phyloP scores from a whole-genome alignment of 2,797 vertebrate genomes.

The Kryptolebias ocellatus region DNA sequence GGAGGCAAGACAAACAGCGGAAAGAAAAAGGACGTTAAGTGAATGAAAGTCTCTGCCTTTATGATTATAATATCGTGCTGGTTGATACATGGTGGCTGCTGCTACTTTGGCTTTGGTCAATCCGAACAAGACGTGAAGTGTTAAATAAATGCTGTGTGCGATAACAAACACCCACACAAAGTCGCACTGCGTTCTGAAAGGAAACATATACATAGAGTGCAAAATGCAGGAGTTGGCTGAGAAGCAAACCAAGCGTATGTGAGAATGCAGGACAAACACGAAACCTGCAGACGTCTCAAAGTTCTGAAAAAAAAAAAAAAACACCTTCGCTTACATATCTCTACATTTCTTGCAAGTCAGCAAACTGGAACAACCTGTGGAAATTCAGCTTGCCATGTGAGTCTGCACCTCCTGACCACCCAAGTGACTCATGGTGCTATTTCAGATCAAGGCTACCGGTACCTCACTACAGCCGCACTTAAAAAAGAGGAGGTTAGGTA shows the following conservation, averaged over 20 bases:
- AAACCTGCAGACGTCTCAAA: slow-evolving; percentile 15
- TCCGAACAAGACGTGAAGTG: neutral
- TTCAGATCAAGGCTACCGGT: slow-evolving; percentile 51
- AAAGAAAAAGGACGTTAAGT: slow-evolving; percentile 48
- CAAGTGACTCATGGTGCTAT: slow-evolving; percentile 73
- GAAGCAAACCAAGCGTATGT: slow-evolving; percentile 10
- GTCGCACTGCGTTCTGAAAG: slow-evolving; percentile 44
- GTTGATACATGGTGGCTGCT: slow-evolving; percentile 44
- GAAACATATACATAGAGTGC: slow-evolving; percentile 10
- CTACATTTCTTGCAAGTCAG: slow-evolving; percentile 52
- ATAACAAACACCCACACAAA: slow-evolving; percentile 25
- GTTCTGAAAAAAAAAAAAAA: slow-evolving; percentile 2
- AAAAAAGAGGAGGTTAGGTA: slow-evolving; percentile 52
- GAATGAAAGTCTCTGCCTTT: slow-evolving; percentile 46
- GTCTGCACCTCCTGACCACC: slow-evolving; percentile 54
- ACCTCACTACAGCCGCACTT: slow-evolving; percentile 44
- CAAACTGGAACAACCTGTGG: slow-evolving; percentile 55
- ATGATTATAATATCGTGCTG: slow-evolving; percentile 40
- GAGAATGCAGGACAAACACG: slow-evolving; percentile 47
- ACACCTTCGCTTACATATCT: slow-evolving; percentile 45
- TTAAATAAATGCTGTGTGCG: slow-evolving; percentile 11
- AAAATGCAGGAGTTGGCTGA: slow-evolving; percentile 34
- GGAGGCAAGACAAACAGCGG: slow-evolving; percentile 42
- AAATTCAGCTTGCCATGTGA: slow-evolving; percentile 61
- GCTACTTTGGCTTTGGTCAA: slow-evolving; percentile 11